Conservation (phyloP, 2,888 invertebrate species). For the Drosophila aldrichi region DNA sequence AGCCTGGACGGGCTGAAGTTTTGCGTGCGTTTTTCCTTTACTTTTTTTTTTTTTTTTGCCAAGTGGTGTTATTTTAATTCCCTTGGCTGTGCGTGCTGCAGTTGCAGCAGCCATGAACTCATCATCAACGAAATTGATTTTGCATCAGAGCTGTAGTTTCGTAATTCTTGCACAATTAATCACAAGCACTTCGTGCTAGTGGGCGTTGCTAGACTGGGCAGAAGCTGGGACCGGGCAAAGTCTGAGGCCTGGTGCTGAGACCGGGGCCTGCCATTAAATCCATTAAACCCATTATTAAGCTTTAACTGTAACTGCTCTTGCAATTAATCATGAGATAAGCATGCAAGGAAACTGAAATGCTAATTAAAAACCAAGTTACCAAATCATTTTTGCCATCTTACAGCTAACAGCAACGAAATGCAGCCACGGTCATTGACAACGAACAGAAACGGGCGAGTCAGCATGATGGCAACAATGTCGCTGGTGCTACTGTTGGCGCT, state of each 20-base stretch:
- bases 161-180: conserved; percentile 68
- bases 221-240: conserved; percentile 13
- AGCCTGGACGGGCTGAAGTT: conserved; percentile 20
- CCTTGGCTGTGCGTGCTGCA: conserved; percentile 58
- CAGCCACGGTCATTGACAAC: conserved; percentile 74
- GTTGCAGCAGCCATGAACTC: conserved; percentile 29
- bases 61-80: conserved; percentile 72
- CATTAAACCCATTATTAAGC: conserved; percentile 72
- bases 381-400: conserved; percentile 57
- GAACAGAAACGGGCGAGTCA: conserved; percentile 64
- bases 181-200: conserved; percentile 67
- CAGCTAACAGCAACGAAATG: conserved; percentile 48
- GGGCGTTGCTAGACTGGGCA: conserved; percentile 59
- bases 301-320: conserved; percentile 72
- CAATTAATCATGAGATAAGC: conserved; percentile 79
- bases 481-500: conserved; percentile 60
- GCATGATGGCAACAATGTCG: conserved; percentile 61
- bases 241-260: conserved; percentile 5
- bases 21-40: conserved; percentile 46
- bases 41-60: conserved; percentile 4
- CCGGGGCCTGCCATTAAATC: conserved; percentile 30
- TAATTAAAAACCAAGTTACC: conserved; percentile 74
- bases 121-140: conserved; percentile 68
- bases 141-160: conserved; percentile 56
- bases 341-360: conserved; percentile 65